A percentile compares a stretch with the other conserved stretches of the same genome.
Conservation (phyloP, 2,113 vertebrate genomes). For the Dipodomys merriami region DNA sequence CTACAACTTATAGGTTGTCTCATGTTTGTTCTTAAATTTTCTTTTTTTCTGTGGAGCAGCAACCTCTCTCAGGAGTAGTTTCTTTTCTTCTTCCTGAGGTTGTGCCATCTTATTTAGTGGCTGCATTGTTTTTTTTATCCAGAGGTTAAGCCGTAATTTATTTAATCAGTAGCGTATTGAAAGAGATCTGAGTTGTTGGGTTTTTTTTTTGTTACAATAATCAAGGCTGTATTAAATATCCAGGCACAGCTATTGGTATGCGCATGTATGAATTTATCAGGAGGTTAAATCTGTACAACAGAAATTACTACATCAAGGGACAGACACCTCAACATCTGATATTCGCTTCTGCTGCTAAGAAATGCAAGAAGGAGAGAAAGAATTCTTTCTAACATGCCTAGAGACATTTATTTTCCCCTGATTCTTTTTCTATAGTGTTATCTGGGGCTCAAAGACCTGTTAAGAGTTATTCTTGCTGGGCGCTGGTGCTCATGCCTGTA, state of each 20-base stretch:
- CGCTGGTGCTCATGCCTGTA: too few species aligned
- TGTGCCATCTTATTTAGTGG: neutral
- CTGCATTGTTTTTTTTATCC: neutral
- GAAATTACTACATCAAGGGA: neutral
- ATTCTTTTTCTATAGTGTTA: neutral
- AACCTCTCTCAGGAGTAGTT: neutral
- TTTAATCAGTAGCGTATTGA: neutral
- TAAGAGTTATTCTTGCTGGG: too few species aligned
- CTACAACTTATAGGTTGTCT: neutral
- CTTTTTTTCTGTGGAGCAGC: neutral
- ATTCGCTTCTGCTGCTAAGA: too few species aligned
- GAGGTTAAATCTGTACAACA: neutral
- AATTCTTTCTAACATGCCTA: neutral
- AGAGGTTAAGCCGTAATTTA: neutral
- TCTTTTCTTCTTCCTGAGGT: neutral
- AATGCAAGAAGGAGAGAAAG: too few species aligned
- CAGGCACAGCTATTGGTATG: neutral
- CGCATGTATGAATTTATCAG: neutral
- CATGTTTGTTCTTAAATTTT: neutral
- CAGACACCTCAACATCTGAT: neutral
- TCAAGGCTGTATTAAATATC: neutral
- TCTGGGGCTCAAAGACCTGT: neutral
- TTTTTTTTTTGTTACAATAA: neutral
- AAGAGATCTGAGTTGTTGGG: conserved; percentile 10
- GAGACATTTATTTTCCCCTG: neutral